Conservation (phyloP, 2,888 invertebrate species). For the Parapristionchus giblindavisi region DNA sequence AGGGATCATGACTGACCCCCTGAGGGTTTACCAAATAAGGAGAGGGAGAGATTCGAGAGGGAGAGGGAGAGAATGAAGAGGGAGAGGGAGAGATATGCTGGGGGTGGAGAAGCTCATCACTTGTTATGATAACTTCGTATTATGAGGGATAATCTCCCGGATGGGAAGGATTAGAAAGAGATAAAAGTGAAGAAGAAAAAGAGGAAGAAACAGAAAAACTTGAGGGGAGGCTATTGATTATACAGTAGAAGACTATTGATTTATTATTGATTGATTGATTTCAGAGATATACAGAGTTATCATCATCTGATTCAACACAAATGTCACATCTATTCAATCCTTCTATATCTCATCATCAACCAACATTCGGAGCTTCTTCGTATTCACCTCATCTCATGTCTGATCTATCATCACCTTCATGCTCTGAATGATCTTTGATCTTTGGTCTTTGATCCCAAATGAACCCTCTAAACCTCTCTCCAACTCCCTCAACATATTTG, state of each 20-base stretch:
- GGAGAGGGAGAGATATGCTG: too few relatives aligned
- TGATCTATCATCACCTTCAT: conserved; percentile 11
- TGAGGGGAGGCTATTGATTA: too few relatives aligned
- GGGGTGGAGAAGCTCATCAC: too few relatives aligned
- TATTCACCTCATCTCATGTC: conserved; percentile 19
- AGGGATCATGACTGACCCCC: not conserved
- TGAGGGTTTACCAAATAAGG: not conserved
- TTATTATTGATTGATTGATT: not conserved
- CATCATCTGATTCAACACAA: not conserved
- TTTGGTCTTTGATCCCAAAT: too few relatives aligned
- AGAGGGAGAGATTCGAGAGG: not conserved
- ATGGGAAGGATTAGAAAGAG: too few relatives aligned
- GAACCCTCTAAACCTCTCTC: too few relatives aligned
- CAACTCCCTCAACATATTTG: not conserved
- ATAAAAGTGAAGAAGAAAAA: too few relatives aligned
- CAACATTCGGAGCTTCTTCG: too few relatives aligned
- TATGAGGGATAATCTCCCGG: too few relatives aligned
- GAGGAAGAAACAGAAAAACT: too few relatives aligned
- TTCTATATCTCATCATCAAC: not conserved
- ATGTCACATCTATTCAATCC: not conserved
- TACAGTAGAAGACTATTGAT: too few relatives aligned
- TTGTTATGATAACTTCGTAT: too few relatives aligned
- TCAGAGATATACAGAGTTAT: conserved; percentile 31
- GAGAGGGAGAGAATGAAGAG: not conserved
- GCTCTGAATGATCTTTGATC: conserved; percentile 18